Base-by-base conservation (phyloP, 2,888 invertebrate species). In the Rotaria sp. region DNA sequence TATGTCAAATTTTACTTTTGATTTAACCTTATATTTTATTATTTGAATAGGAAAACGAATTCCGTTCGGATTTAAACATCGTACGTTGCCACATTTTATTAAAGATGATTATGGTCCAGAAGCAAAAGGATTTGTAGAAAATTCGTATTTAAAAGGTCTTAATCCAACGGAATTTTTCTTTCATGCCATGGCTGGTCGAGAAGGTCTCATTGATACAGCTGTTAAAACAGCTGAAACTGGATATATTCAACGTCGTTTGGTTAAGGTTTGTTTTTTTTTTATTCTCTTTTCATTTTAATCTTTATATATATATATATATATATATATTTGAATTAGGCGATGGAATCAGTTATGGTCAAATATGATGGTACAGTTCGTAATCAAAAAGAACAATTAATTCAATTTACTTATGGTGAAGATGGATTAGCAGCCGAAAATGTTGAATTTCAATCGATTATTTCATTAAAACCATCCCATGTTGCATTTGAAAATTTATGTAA, bases 51-150 rank as follows among this genome's bases (percentile, higher is more conserved):
- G 74, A 92, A 99, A 99, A 93, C 96, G 99, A 90, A 99, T 99
- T 90, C 99, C 99, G 0, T 99, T 99, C 90, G 99, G 99, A 59
- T 99, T 99, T 91, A 94, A 98, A 85, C 98, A 99, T 91, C 94
- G 99, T 88, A 99, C 99, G 0, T 92, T 99, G 86, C 99, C 99
- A 0, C 99, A 99, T 92, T 99, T 99, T 93, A 99, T 99, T 91
- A 99, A 99, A 92, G 98, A 99, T 92, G 99, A 99, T 94, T 99
- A 99, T 90, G 99, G 99, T 93, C 99, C 99, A 45, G 98, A 98
- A 92, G 97, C 97, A 0, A 94, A 97, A 92, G 98, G 99, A 86
- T 99, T 99, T 92, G 99, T 99, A 87, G 98, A 99, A 92, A 99
- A 99, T 91, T 99, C 98, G 0, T 99, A 99, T 91, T 95, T 99